Base-by-base conservation (phyloP, 2,113 vertebrate genomes). In the Perca flavescens region DNA sequence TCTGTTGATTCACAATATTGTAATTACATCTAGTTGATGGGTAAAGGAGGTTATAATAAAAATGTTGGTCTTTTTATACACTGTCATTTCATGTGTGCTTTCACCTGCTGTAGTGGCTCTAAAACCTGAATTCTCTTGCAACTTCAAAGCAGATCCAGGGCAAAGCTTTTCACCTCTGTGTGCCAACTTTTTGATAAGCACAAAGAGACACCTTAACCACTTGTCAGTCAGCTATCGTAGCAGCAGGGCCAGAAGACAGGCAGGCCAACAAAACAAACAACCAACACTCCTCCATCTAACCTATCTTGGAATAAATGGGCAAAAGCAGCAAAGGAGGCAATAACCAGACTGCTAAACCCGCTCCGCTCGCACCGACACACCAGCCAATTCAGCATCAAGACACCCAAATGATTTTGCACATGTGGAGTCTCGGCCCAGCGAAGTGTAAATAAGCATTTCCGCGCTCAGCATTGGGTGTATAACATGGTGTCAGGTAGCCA, bases 401-500 rank as follows among this genome's bases (percentile, higher is more conserved):
- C 0, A 22, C 88, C 71, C 77, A 88, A 92, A 80, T 91, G 93
- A 95, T 93, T 88, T 92, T 94, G 93, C 86, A 56, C 78, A 61
- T 91, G 94, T 87, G 94, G 79, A 84, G 69, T 89, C 72, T 92
- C 34, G 86, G 93, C 91, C 93, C 85, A 85, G 82, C 91, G 80
- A 90, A 94, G 88, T 96, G 95, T 95, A 96, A 94, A 81, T 90
- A 86, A 94, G 87, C 87, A 95, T 95, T 96, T 96, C 90, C 82
- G 92, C 71, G 74, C 90, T 95, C 93, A 93, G 93, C 94, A 91
- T 90, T 92, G 94, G 94, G 90, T 87, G 85, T 91, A 92, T 95
- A 96, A 95, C 95, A 96, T 88, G 94, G 93, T 95, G 96, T 93
- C 92, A 95, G 93, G 90, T 84, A 87, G 95, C 92, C 78, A 94